Conservation (phyloP, 2,888 invertebrate species). For the Microplitis deprimator region DNA sequence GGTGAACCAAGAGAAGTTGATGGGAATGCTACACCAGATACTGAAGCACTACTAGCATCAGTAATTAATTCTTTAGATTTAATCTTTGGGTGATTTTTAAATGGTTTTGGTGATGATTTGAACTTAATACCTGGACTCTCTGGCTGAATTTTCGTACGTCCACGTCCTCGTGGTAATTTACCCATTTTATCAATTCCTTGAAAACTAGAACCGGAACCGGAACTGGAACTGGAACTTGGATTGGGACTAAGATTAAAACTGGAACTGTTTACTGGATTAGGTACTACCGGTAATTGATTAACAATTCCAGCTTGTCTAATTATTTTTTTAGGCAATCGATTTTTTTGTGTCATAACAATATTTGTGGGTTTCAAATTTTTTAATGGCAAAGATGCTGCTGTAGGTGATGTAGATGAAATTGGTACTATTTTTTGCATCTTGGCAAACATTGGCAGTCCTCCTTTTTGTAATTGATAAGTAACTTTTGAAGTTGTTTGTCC, state of each 20-base stretch:
- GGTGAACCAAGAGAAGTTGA: conserved; percentile 38
- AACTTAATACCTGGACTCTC: not conserved
- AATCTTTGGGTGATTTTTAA: not conserved
- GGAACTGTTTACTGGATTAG: conserved; percentile 29
- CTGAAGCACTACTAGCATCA: not conserved
- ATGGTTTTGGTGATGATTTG: not conserved
- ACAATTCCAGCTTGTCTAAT: not conserved
- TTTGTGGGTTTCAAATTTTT: conserved; percentile 67
- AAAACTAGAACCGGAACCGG: not conserved
- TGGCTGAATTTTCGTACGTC: not conserved
- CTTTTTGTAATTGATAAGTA: conserved; percentile 64
- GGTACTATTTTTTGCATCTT: conserved; percentile 62
- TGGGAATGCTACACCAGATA: conserved; percentile 12
- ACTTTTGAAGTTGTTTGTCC: conserved; percentile 51
- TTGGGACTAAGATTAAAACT: too few species aligned
- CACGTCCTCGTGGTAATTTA: conserved; percentile 32
- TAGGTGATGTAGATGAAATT: conserved; percentile 62
- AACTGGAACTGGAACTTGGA: too few species aligned
- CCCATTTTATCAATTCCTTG: conserved; percentile 38
- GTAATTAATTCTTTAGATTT: not conserved
- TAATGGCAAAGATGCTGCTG: conserved; percentile 58
- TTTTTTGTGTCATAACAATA: conserved; percentile 59
- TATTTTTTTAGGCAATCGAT: conserved; percentile 21
- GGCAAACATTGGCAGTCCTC: conserved; percentile 64
- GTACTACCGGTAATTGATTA: not conserved